Percentiles rank a stretch among this genome's conserved stretches.
Conservation (phyloP, 1,140 invertebrate genomes). For the Dendroctonus valens region DNA sequence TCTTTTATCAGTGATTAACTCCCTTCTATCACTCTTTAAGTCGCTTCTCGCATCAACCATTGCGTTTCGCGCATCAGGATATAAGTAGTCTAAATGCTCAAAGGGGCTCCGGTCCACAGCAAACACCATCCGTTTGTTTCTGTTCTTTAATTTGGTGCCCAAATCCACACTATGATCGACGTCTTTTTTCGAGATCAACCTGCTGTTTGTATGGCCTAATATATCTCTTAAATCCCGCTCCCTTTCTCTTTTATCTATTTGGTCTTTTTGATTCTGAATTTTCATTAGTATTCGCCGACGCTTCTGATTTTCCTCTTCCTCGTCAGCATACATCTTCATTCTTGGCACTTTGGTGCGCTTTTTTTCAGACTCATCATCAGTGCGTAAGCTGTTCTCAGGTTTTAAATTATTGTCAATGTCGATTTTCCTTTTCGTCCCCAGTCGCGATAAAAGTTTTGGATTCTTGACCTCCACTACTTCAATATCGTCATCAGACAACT, state of each 20-base stretch:
- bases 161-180: constrained; percentile 36
- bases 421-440: constrained; percentile 47
- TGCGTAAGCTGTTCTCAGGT: too few species aligned
- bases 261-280: constrained; percentile 45
- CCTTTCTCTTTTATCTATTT: constrained; percentile 35
- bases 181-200: constrained; percentile 16
- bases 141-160: constrained; percentile 42
- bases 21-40: background rate
- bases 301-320: constrained; percentile 68
- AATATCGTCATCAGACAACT: constrained; percentile 14
- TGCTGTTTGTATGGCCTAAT: constrained; percentile 33
- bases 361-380: constrained; percentile 38
- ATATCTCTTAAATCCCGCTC: constrained; percentile 41
- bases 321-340: constrained; percentile 88
- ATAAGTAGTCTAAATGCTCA: constrained; percentile 4
- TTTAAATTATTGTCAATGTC: constrained; percentile 41
- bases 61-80: constrained; percentile 3
- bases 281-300: constrained; percentile 45
- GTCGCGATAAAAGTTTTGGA: constrained; percentile 51
- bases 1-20: constrained; percentile 1
- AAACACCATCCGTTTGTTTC: constrained; percentile 40
- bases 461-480: constrained; percentile 36
- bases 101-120: constrained; percentile 28
- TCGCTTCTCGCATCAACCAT: constrained; percentile 11
- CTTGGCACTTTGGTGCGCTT: constrained; percentile 60